These are phyloP conservation scores for Paracanthobrama guichenoti DNA, from an alignment of 2,113 vertebrate genomes.

Conservation along the genomic window DNA sequence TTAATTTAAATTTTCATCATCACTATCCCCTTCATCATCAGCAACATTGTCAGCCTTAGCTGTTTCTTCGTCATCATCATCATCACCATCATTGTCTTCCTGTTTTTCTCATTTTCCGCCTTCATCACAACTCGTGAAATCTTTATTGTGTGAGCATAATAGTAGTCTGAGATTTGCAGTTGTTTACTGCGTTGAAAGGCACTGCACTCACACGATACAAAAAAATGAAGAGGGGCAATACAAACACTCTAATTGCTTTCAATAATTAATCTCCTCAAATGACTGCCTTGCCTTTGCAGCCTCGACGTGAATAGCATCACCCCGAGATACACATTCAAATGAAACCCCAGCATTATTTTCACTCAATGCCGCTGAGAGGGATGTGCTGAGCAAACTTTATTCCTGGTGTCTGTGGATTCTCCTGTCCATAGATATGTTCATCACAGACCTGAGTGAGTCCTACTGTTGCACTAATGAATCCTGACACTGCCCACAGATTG, in stretches of 20 bases:
- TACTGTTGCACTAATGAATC: conserved; percentile 44
- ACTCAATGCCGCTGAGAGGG: not conserved
- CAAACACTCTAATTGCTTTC: conserved; percentile 44
- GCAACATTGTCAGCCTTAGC: not conserved
- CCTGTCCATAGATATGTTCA: conserved; percentile 21
- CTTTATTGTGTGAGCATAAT: not conserved
- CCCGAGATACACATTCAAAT: not conserved
- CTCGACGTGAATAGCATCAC: not conserved
- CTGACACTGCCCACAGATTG: conserved; percentile 21
- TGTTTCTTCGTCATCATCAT: not conserved
- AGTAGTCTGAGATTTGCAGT: conserved; percentile 13
- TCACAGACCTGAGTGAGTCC: conserved; percentile 33
- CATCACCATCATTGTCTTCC: conserved; percentile 20
- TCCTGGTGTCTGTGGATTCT: not conserved
- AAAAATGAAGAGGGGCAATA: conserved; percentile 14
- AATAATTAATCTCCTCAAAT: conserved; percentile 39
- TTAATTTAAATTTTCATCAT: not conserved
- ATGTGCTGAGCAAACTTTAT: conserved; percentile 1
- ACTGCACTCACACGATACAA: not conserved
- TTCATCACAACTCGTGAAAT: not conserved
- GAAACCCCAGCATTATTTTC: not conserved
- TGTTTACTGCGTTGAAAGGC: conserved; percentile 24
- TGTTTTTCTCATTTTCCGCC: not conserved
- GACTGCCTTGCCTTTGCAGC: conserved; percentile 21
- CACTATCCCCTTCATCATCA: not conserved